phyloP scores from a whole-genome alignment of 2,797 vertebrate genomes.

The Coccyzus lansbergi region DNA sequence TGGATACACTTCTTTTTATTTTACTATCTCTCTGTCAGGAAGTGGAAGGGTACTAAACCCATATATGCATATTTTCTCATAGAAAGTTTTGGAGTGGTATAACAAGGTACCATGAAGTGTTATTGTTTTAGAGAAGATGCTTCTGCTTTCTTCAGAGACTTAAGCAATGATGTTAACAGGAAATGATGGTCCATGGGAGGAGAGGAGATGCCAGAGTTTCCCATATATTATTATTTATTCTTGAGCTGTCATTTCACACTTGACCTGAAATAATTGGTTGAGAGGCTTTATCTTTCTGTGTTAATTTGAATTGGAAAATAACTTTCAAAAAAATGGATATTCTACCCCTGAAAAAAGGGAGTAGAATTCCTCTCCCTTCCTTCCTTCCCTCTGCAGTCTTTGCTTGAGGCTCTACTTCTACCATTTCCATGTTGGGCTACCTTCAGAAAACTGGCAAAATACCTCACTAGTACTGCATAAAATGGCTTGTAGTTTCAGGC shows the following conservation, averaged over 20 bases:
- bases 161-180: background rate
- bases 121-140: background rate
- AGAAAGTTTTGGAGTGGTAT: background rate
- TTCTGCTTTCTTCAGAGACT: background rate
- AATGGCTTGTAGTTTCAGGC: no score
- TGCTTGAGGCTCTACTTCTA: background rate
- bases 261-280: background rate
- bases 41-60: background rate
- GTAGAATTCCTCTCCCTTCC: background rate
- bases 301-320: background rate
- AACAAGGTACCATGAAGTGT: background rate
- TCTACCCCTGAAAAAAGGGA: fast-evolving
- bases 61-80: background rate
- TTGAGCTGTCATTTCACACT: background rate
- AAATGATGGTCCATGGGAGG: background rate
- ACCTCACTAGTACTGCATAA: background rate
- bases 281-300: background rate
- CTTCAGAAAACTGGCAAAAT: background rate
- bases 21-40: background rate
- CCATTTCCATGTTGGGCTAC: background rate
- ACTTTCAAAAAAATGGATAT: background rate
- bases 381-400: background rate
- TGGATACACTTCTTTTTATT: background rate
- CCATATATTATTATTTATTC: fast-evolving
- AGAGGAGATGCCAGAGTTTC: background rate